Evolutionary conservation across 2,888 invertebrate species (phyloP).

Genomic region (Rhogogaster chlorosoma): DNA sequence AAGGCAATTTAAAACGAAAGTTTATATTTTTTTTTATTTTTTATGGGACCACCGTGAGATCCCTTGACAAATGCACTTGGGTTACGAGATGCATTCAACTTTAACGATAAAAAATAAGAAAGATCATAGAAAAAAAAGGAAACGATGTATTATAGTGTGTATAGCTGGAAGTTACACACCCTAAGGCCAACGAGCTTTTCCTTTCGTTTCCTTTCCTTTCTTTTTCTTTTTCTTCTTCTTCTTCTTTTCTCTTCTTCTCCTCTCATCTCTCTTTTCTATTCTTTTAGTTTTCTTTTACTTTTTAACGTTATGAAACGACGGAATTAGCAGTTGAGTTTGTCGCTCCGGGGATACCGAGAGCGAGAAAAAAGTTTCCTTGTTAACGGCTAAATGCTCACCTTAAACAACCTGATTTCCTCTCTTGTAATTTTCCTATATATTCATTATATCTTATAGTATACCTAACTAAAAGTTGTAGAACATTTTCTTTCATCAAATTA

Average conservation of each 20-base stretch:
- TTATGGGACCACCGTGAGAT: background rate
- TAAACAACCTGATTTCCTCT: background rate
- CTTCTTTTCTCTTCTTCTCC: background rate
- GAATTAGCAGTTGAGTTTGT: constrained; percentile 28
- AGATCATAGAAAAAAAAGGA: background rate
- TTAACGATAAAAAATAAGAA: background rate
- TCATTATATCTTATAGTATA: background rate
- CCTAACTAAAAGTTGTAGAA: too few species aligned
- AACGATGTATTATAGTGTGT: background rate
- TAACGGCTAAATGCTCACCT: constrained; percentile 30
- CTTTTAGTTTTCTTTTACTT: background rate
- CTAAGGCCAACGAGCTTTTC: constrained; percentile 1
- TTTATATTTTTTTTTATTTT: background rate
- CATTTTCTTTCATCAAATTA: too few species aligned
- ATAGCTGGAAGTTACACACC: background rate
- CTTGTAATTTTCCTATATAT: background rate
- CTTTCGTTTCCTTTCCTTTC: background rate
- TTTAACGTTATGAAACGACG: background rate
- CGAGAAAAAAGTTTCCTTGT: constrained; percentile 34
- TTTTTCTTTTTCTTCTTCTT: background rate
- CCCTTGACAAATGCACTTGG: background rate
- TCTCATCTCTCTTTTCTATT: background rate
- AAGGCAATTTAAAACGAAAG: background rate
- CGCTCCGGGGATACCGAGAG: background rate
- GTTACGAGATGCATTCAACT: background rate